Conservation (phyloP, 2,888 invertebrate genomes). For the Pheosia gnoma region DNA sequence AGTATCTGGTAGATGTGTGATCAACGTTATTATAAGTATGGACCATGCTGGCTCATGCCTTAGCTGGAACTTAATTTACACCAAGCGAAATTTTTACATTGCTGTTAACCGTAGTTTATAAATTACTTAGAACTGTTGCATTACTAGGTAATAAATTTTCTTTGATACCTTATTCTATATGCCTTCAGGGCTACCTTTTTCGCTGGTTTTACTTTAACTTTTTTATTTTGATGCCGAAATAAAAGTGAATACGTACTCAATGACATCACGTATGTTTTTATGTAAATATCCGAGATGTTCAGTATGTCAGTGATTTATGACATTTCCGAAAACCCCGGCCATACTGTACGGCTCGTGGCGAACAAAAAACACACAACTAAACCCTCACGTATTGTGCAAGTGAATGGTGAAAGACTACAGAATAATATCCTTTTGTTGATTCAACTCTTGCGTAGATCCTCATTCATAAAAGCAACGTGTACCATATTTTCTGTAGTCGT, state of each 20-base stretch:
- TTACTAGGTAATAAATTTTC: neutral
- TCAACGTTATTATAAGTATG: neutral
- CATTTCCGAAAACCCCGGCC: conserved; percentile 47
- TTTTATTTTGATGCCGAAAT: conserved; percentile 28
- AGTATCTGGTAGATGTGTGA: neutral
- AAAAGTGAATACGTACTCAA: conserved; percentile 56
- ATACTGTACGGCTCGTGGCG: conserved; percentile 37
- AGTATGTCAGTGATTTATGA: conserved; percentile 67
- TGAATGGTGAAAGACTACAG: conserved; percentile 36
- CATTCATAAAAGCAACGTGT: neutral
- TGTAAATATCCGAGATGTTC: conserved; percentile 50
- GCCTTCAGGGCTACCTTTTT: conserved; percentile 17
- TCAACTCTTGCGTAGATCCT: neutral
- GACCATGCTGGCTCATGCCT: neutral
- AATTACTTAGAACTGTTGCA: too few relatives aligned
- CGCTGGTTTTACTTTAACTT: conserved; percentile 9
- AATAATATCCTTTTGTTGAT: conserved; percentile 46
- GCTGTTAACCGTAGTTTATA: too few relatives aligned
- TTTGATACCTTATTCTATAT: conserved; percentile 11
- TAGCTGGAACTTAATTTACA: neutral
- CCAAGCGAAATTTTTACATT: neutral
- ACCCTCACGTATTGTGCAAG: conserved; percentile 39
- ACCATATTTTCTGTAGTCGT: neutral
- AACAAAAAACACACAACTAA: conserved; percentile 37
- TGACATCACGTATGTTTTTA: conserved; percentile 57